Evolutionary conservation across 1,140 invertebrate genomes (phyloP).

Genomic region (Lepidostoma basale): DNA sequence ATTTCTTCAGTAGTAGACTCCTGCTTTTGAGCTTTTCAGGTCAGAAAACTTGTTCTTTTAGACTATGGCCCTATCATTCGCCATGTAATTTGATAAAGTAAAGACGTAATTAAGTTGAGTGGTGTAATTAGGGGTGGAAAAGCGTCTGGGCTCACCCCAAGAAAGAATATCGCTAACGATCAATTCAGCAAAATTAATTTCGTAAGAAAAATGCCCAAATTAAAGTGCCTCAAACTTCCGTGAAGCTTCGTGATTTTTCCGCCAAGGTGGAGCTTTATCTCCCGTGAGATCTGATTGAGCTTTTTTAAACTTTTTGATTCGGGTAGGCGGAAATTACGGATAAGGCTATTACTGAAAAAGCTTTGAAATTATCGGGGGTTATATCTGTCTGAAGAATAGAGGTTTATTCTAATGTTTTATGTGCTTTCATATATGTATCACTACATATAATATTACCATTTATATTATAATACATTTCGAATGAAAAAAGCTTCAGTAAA

Average conservation of each 20-base stretch:
- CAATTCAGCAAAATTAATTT: slow-evolving; percentile 9
- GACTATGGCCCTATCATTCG: too few species aligned
- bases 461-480: too few species aligned
- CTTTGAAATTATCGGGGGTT: neutral
- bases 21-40: too few species aligned
- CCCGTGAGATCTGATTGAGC: slow-evolving; percentile 1
- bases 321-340: slow-evolving; percentile 13
- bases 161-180: slow-evolving; percentile 1
- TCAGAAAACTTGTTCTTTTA: too few species aligned
- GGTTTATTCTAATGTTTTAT: too few species aligned
- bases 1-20: too few species aligned
- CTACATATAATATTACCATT: too few species aligned
- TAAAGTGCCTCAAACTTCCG: slow-evolving; percentile 8
- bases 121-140: slow-evolving; percentile 9
- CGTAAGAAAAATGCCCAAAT: slow-evolving; percentile 11
- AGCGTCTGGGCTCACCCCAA: neutral
- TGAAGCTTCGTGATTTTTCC: slow-evolving; percentile 14
- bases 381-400: neutral
- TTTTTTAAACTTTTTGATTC: slow-evolving; percentile 17
- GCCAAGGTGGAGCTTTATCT: slow-evolving; percentile 18
- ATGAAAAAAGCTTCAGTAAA: too few species aligned
- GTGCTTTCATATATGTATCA: too few species aligned
- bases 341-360: neutral
- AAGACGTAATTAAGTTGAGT: neutral
- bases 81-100: neutral